These are phyloP conservation scores for Oreochromis tanganicae DNA, from an alignment of 2,113 vertebrate genomes.

Conservation along the genomic window DNA sequence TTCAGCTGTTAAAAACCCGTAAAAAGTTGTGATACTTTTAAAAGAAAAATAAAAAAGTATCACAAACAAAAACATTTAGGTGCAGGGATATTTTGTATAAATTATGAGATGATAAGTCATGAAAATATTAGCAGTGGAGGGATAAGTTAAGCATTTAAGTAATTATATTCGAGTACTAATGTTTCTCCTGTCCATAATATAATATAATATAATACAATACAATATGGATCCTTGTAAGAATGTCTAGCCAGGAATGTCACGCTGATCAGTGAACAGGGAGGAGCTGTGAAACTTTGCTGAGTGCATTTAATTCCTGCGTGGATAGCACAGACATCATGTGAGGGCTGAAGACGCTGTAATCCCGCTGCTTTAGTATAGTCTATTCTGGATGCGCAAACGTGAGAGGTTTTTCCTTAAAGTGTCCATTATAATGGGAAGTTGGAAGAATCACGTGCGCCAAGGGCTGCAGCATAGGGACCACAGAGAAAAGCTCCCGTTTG, in stretches of 20 bases:
- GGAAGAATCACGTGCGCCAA: conserved; percentile 67
- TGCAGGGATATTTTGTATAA: not conserved
- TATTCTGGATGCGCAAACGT: not conserved
- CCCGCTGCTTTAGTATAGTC: not conserved
- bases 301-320: not conserved
- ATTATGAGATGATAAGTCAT: not conserved
- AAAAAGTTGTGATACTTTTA: not conserved
- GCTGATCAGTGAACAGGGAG: conserved; percentile 5
- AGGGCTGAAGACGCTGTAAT: not conserved
- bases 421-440: conserved; percentile 51
- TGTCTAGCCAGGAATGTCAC: not conserved
- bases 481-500: conserved; percentile 55
- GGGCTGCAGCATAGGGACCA: conserved; percentile 59
- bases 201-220: not conserved
- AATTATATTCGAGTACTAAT: not conserved
- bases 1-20: not conserved
- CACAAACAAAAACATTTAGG: not conserved
- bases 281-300: not conserved
- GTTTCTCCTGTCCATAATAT: not conserved
- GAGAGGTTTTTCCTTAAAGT: not conserved
- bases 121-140: not conserved
- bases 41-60: not conserved
- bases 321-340: not conserved
- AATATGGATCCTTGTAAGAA: not conserved
- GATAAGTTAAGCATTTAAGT: not conserved